Conservation (phyloP, 2,797 vertebrate species). For the Podarcis siculus region DNA sequence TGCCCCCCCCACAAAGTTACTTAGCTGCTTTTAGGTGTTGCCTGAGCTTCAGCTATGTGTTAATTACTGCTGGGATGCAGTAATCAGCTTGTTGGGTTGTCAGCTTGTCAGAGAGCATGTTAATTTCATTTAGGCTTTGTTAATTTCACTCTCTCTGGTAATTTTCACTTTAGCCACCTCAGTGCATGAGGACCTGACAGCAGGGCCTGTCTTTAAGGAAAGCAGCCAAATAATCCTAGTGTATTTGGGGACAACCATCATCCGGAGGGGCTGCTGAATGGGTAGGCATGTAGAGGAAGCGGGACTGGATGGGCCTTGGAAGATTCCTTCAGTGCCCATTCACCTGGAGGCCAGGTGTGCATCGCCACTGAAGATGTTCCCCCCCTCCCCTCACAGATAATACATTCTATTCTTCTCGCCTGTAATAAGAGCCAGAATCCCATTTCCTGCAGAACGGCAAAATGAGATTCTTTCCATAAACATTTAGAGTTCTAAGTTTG, state of each 20-base stretch:
- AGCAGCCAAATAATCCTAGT: not conserved
- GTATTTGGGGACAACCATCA: not conserved
- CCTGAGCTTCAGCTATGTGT: conserved; percentile 38
- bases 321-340: fast-evolving
- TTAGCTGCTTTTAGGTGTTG: conserved; percentile 30
- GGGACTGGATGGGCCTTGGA: not conserved
- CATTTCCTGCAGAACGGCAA: not conserved
- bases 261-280: not conserved
- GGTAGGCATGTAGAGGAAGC: not conserved
- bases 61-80: conserved; percentile 47
- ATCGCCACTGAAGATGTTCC: no score
- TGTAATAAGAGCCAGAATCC: not conserved
- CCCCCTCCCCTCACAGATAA: not conserved
- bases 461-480: conserved; percentile 36
- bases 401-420: not conserved
- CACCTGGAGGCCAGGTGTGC: not conserved
- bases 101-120: conserved; percentile 47
- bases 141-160: conserved; percentile 44
- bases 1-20: not conserved
- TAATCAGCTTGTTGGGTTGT: conserved; percentile 48
- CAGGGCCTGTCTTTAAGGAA: conserved; percentile 2
- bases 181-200: conserved; percentile 31
- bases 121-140: conserved; percentile 50
- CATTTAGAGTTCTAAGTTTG: conserved; percentile 29
- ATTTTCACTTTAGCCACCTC: conserved; percentile 44